phyloP scores from a whole-genome alignment of 2,888 invertebrate genomes.

The Yponomeuta malinellus region DNA sequence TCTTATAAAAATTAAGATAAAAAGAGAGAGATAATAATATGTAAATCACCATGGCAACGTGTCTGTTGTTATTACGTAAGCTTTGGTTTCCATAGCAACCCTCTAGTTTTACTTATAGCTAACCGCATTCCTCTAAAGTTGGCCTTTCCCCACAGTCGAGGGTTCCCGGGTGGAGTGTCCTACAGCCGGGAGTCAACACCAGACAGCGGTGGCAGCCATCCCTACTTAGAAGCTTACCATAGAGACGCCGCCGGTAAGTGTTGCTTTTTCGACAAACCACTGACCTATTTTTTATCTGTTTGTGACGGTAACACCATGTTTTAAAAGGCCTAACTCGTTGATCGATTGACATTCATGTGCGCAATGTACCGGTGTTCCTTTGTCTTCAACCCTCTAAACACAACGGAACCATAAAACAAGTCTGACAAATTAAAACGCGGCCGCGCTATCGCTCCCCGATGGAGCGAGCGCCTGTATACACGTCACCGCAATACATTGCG shows the following conservation, averaged over 20 bases:
- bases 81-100: neutral
- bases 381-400: constrained; percentile 23
- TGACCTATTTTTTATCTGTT: neutral
- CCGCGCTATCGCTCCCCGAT: constrained; percentile 48
- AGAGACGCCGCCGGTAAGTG: constrained; percentile 88
- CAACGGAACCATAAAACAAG: constrained; percentile 46
- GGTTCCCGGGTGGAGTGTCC: constrained; percentile 79
- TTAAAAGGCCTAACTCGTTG: neutral
- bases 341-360: neutral
- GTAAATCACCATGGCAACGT: neutral
- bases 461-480: constrained; percentile 26
- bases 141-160: constrained; percentile 58
- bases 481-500: constrained; percentile 35
- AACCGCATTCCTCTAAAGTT: neutral
- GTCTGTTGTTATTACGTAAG: neutral
- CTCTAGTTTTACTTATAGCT: no score
- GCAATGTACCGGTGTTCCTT: constrained; percentile 11
- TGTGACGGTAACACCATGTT: neutral
- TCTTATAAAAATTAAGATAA: no score
- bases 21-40: neutral
- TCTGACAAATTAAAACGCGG: constrained; percentile 66
- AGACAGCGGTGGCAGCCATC: constrained; percentile 90
- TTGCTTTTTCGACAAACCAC: neutral
- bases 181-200: constrained; percentile 93
- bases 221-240: constrained; percentile 88